phyloP scores from a whole-genome alignment of 2,113 vertebrate genomes.

The Nestor notabilis region DNA sequence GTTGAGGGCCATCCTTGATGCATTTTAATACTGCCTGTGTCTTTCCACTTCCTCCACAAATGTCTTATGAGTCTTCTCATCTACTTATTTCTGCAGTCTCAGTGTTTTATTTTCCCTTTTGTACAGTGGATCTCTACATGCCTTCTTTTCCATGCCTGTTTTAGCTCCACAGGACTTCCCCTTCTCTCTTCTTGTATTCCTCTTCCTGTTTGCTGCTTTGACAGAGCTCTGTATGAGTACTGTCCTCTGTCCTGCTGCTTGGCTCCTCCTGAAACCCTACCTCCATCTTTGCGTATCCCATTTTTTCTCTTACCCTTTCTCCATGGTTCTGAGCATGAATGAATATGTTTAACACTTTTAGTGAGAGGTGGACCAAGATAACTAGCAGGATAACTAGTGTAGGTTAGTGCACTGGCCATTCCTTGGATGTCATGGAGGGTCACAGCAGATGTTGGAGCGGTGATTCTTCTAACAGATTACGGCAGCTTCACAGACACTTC shows the following conservation, averaged over 20 bases:
- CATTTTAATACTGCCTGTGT: background rate
- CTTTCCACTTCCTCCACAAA: conserved; percentile 4
- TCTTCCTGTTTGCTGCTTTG: background rate
- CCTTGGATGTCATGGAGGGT: background rate
- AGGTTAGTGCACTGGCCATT: accelerated
- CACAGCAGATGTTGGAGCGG: background rate
- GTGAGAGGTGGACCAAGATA: background rate
- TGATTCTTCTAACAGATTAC: background rate
- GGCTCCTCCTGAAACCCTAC: background rate
- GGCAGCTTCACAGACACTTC: background rate
- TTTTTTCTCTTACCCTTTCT: background rate
- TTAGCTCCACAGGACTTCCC: background rate
- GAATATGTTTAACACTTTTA: background rate
- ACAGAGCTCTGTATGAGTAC: background rate
- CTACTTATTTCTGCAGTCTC: conserved; percentile 16
- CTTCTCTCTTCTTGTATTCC: background rate
- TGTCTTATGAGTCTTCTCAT: background rate
- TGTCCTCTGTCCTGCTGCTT: background rate
- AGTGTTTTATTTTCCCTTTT: background rate
- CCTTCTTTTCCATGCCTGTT: background rate
- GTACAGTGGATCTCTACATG: background rate
- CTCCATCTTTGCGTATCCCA: background rate
- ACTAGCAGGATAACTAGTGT: background rate
- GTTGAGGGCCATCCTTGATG: accelerated
- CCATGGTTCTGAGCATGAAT: background rate